Percentiles rank a stretch among this genome's conserved stretches.
Conservation (phyloP, 2,888 invertebrate species). For the Erebia aethiops region DNA sequence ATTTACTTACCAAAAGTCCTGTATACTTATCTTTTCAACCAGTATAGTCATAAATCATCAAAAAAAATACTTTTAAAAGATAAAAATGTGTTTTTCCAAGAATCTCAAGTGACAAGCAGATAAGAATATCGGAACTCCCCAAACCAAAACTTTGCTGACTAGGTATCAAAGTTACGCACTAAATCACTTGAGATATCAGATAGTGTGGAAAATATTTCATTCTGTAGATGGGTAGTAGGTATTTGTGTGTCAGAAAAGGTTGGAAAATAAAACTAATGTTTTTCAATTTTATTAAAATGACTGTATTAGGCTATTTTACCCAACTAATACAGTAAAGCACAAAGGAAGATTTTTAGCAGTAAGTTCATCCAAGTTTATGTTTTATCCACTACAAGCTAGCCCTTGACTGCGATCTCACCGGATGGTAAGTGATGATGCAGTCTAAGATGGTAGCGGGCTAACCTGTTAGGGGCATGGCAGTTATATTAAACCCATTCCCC, state of each 20-base stretch:
- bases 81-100: slow-evolving; percentile 1
- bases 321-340: no score
- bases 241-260: background rate
- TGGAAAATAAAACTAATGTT: background rate
- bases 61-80: background rate
- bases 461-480: no score
- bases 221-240: background rate
- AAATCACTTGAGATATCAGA: background rate
- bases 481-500: no score
- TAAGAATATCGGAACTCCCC: slow-evolving; percentile 5
- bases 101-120: slow-evolving; percentile 3
- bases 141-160: slow-evolving; percentile 1
- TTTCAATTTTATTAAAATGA: no score
- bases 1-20: background rate
- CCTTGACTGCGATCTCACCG: no score
- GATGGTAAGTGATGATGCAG: no score
- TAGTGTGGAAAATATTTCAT: slow-evolving; percentile 6
- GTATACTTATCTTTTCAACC: background rate
- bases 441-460: no score
- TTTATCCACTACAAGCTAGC: no score
- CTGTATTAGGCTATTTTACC: no score
- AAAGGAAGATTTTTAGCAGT: no score
- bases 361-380: no score
- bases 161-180: slow-evolving; percentile 15
- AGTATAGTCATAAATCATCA: background rate